Evolutionary conservation across 2,888 invertebrate genomes (phyloP).

Genomic region (Agrotis clavis): DNA sequence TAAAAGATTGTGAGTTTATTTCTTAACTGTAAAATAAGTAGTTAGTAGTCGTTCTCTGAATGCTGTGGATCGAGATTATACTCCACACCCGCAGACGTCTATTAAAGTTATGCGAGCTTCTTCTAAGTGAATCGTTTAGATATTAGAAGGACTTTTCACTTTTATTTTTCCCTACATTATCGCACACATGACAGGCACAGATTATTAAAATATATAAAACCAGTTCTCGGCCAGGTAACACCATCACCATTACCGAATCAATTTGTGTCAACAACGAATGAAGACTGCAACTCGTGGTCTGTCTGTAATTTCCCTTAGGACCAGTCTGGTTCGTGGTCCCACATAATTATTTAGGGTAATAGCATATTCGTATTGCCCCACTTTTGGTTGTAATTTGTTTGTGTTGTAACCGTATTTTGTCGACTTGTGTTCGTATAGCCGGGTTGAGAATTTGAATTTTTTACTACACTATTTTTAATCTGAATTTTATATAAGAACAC

Average conservation of each 20-base stretch:
- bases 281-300: constrained; percentile 52
- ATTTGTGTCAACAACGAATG: constrained; percentile 41
- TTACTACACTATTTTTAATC: fast-evolving
- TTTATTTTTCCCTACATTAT: neutral
- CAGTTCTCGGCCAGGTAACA: neutral
- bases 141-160: neutral
- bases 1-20: neutral
- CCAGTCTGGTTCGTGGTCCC: constrained; percentile 64
- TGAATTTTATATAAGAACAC: neutral
- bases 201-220: constrained; percentile 18
- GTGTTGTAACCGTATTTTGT: constrained; percentile 29
- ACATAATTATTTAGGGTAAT: constrained; percentile 81
- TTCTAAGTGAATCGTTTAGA: too few relatives aligned
- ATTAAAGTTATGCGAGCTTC: neutral
- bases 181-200: neutral
- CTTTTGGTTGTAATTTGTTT: constrained; percentile 55
- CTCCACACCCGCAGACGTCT: too few relatives aligned
- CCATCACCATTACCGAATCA: constrained; percentile 45
- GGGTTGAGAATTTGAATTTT: constrained; percentile 9
- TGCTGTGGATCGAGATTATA: too few relatives aligned
- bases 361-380: constrained; percentile 53
- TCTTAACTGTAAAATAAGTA: too few relatives aligned
- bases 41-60: neutral
- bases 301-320: constrained; percentile 80
- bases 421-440: constrained; percentile 13